Evolutionary conservation across 2,113 vertebrate genomes (phyloP).

Genomic region (Chionomys nivalis): DNA sequence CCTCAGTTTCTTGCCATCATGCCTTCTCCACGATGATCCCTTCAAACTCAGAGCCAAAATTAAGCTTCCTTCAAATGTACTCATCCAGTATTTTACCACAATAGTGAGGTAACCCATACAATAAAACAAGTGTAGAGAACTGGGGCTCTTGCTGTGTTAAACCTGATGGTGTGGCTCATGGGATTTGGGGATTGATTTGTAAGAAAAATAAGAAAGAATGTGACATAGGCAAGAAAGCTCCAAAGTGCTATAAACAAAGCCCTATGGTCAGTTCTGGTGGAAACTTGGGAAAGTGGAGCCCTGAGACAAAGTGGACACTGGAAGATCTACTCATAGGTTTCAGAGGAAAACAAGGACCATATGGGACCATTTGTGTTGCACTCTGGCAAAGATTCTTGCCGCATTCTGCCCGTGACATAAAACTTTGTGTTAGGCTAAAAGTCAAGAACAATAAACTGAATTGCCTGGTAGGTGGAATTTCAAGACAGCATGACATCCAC

Average conservation of each 20-base stretch:
- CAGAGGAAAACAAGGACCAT: not conserved
- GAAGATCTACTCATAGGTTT: not conserved
- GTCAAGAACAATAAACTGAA: not conserved
- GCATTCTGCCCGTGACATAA: not conserved
- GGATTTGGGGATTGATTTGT: not conserved
- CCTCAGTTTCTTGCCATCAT: not conserved
- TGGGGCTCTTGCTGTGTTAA: not conserved
- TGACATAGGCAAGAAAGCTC: not conserved
- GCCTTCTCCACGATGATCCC: not conserved
- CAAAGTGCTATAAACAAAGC: not conserved
- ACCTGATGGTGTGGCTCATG: not conserved
- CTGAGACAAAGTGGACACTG: not conserved
- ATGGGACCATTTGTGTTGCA: not conserved
- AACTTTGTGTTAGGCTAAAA: not conserved
- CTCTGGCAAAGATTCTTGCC: not conserved
- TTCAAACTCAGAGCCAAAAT: not conserved
- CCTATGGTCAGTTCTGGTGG: not conserved
- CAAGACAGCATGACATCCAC: too few relatives aligned
- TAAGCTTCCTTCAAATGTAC: not conserved
- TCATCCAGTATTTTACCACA: not conserved
- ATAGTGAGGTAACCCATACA: not conserved
- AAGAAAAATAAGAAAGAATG: not conserved
- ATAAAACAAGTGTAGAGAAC: not conserved
- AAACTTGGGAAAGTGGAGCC: not conserved
- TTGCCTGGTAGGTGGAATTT: not conserved